A percentile compares a stretch with the other conserved stretches of the same genome.
These are phyloP conservation scores for Hylomyscus alleni DNA, from an alignment of 2,797 vertebrate genomes.

Conservation along the genomic window DNA sequence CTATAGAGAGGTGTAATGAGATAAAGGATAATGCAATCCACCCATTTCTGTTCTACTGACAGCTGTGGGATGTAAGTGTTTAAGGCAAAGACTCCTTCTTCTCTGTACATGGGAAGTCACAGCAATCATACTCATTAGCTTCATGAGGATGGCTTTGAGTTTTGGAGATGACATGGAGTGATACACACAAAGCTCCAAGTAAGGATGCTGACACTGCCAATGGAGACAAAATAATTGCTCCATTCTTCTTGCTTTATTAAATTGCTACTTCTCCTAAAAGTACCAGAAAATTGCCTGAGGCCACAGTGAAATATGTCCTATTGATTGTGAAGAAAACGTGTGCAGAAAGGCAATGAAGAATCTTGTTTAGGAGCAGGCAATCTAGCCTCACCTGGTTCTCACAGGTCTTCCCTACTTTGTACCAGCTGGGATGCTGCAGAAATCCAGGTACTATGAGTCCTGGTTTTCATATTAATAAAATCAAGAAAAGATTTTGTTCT, in stretches of 20 bases:
- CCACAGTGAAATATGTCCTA: constrained; percentile 4
- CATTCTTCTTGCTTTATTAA: background rate
- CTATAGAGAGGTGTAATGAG: background rate
- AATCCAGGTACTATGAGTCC: background rate
- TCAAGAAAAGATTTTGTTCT: background rate
- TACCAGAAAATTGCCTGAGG: background rate
- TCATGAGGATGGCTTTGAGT: background rate
- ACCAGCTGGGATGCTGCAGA: background rate
- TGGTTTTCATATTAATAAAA: background rate
- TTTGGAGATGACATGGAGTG: background rate
- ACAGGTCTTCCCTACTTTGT: background rate
- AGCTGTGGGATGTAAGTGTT: background rate
- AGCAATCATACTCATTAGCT: background rate
- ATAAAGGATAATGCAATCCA: background rate
- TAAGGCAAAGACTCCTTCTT: background rate
- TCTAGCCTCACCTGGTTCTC: background rate
- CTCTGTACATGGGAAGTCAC: background rate
- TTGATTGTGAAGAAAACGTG: background rate
- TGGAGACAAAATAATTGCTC: background rate
- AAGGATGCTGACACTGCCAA: background rate
- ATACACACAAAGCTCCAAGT: background rate
- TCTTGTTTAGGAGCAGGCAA: background rate
- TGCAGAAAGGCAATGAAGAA: background rate
- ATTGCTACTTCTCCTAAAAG: background rate
- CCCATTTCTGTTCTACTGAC: background rate